Conservation (phyloP, 2,113 vertebrate species). For the Orthochromis malagaraziensis region DNA sequence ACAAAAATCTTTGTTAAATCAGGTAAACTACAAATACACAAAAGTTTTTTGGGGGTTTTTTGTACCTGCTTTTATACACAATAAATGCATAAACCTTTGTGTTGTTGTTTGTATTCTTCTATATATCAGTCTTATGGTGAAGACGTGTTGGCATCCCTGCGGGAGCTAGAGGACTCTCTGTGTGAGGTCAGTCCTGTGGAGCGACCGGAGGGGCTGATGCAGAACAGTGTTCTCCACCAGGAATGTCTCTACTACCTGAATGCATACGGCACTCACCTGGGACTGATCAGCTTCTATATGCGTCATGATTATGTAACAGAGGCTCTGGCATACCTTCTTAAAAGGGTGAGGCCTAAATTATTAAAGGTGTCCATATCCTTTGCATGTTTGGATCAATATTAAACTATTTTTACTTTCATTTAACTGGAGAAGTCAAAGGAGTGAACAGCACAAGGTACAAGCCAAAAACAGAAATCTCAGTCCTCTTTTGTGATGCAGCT, state of each 20-base stretch:
- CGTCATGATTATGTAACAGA: conserved; percentile 84
- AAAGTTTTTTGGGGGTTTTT: rapidly evolving
- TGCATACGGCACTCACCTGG: conserved; percentile 85
- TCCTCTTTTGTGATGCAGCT: background rate
- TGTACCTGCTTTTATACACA: background rate
- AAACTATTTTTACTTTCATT: background rate
- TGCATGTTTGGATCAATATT: background rate
- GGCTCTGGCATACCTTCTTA: conserved; percentile 82
- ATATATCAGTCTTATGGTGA: conserved; percentile 55
- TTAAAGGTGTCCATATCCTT: background rate
- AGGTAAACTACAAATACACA: too few relatives aligned
- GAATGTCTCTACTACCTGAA: conserved; percentile 93
- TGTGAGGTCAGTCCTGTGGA: conserved; percentile 71
- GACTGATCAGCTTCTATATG: conserved; percentile 88
- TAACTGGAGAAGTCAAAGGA: background rate
- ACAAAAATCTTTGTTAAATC: background rate
- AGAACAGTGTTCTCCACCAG: conserved; percentile 76
- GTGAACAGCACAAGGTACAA: background rate
- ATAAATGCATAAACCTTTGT: background rate
- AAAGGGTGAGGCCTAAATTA: conserved; percentile 74
- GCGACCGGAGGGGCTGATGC: conserved; percentile 72
- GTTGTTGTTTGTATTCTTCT: background rate
- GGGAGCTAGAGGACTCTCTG: conserved; percentile 82
- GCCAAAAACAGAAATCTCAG: background rate
- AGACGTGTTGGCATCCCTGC: conserved; percentile 84